Evolutionary conservation across 2,888 invertebrate genomes (phyloP), one percentile per base, ranked within the genome.

Genomic region (Cinara cedri): DNA sequence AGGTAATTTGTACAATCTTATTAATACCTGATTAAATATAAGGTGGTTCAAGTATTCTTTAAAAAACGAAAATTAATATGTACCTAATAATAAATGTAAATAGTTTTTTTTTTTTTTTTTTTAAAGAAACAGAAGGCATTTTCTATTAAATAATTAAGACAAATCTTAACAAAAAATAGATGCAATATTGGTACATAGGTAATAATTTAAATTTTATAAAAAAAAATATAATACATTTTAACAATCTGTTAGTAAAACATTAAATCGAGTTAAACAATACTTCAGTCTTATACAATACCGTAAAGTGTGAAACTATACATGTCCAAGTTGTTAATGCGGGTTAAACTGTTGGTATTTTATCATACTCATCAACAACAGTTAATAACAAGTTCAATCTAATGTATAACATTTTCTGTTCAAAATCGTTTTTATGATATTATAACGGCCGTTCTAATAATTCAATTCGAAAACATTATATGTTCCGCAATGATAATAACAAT

Each of bases 61-160:
- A n/a, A n/a, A n/a, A n/a, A n/a, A n/a, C n/a, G n/a, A n/a, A n/a
- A n/a, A n/a, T n/a, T n/a, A n/a, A n/a, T n/a, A n/a, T n/a, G n/a
- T n/a, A n/a, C n/a, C n/a, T n/a, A n/a, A n/a, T n/a, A n/a, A n/a
- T n/a, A n/a, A n/a, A n/a, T n/a, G n/a, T n/a, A n/a, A n/a, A n/a
- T n/a, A n/a, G n/a, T n/a, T n/a, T n/a, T n/a, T n/a, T n/a, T n/a
- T n/a, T n/a, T n/a, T n/a, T n/a, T n/a, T n/a, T n/a, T n/a, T n/a
- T n/a, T n/a, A 74, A 74, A 74, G 74, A 74, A 65, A 54, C 21
- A 75, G 63, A 75, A 75, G 74, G 42, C n/a, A 44, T 55, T 14
- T 34, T 19, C 10, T n/a, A 51, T 0, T 10, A 75, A 24, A 63
- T 63, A 62, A 62, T 63, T 34, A 21, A 63, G 49, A 63, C 6